Percentiles rank a stretch among this genome's conserved stretches.
These are phyloP conservation scores for Seira ritae DNA, from an alignment of 2,888 invertebrate genomes.

Conservation along the genomic window DNA sequence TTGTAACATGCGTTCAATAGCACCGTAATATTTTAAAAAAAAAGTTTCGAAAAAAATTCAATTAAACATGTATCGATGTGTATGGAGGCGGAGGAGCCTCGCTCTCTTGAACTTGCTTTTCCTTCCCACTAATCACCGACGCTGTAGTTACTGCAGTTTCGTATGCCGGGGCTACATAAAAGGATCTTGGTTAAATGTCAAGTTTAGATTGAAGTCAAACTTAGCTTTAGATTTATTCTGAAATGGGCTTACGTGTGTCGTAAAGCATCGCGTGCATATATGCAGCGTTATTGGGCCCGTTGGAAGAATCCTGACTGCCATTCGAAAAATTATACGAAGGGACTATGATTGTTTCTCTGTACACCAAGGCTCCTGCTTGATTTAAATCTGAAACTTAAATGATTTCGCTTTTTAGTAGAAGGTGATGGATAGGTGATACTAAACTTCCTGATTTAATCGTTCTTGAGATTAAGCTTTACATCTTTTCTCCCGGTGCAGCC, in stretches of 20 bases:
- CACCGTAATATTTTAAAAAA: too few species aligned
- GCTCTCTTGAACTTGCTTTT: background rate
- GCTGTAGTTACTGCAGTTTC: constrained; percentile 12
- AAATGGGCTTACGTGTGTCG: constrained; percentile 41
- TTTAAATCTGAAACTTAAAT: constrained; percentile 33
- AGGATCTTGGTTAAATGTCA: background rate
- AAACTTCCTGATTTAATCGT: too few species aligned
- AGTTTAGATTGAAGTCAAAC: background rate
- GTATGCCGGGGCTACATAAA: constrained; percentile 32
- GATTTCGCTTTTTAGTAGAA: too few species aligned
- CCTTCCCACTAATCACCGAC: background rate
- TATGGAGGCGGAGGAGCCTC: too few species aligned
- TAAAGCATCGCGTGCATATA: constrained; percentile 31
- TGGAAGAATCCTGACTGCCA: too few species aligned
- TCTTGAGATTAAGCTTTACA: constrained; percentile 41
- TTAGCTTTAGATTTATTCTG: background rate
- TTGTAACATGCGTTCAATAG: too few species aligned
- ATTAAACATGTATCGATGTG: too few species aligned
- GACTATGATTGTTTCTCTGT: constrained; percentile 41
- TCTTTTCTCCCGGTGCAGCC: constrained; percentile 40
- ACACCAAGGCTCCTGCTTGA: constrained; percentile 26
- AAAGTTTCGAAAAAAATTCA: too few species aligned
- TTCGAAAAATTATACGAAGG: constrained; percentile 1
- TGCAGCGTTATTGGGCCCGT: constrained; percentile 1
- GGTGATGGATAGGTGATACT: too few species aligned